Percentiles rank a stretch among this genome's conserved stretches.
Conservation (phyloP, 1,140 invertebrate genomes). For the Pomacea maculata region DNA sequence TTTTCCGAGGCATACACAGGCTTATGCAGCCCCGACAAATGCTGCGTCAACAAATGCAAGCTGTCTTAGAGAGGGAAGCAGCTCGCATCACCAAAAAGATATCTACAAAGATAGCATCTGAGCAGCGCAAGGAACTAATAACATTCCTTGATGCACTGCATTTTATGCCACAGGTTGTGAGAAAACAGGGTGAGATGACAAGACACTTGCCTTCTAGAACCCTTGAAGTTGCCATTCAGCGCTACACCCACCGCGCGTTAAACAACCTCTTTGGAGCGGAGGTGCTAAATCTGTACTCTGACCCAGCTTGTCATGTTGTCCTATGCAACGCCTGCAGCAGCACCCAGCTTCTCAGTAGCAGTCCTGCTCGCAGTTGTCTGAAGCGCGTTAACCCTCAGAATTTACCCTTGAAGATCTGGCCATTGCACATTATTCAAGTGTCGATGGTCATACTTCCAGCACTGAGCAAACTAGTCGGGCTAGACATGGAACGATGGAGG, state of each 20-base stretch:
- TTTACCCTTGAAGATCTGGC: constrained; percentile 14
- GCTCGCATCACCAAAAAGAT: not conserved
- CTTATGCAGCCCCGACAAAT: not conserved
- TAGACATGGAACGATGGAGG: constrained; percentile 12
- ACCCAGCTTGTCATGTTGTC: constrained; percentile 11
- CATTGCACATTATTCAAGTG: not conserved
- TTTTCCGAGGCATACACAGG: not conserved
- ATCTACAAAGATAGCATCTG: not conserved
- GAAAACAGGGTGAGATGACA: not conserved
- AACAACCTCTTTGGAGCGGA: not conserved
- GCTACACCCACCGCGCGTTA: constrained; percentile 6
- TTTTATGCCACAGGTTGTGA: not conserved
- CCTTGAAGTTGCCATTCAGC: constrained; percentile 11
- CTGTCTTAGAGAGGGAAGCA: not conserved
- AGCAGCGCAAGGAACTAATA: not conserved
- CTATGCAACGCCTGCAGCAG: constrained; percentile 6
- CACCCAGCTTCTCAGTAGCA: not conserved
- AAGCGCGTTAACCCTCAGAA: not conserved
- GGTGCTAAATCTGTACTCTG: constrained; percentile 4
- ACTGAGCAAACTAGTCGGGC: constrained; percentile 5
- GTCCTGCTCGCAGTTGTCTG: not conserved
- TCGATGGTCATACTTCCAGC: not conserved
- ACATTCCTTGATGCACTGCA: not conserved
- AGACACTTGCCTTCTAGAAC: constrained; percentile 1
- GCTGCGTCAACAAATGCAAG: not conserved